Base-by-base conservation (phyloP, 53 echinoderm and acorn worm genomes). In the Zoroaster sp. region DNA sequence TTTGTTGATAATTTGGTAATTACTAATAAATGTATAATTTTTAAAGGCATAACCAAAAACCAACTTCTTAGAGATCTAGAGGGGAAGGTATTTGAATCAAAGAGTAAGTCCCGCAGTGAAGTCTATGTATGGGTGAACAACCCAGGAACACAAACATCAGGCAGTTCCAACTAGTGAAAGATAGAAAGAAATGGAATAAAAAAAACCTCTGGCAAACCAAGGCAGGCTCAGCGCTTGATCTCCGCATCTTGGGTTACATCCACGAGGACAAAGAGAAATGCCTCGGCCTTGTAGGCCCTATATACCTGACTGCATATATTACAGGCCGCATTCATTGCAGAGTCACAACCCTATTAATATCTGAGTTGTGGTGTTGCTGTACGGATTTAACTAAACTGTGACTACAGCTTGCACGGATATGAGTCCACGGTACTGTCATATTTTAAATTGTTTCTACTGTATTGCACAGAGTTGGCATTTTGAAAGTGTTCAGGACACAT, bases 201-300 rank as follows among this genome's bases (percentile, higher is more conserved):
- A 47, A 0, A 12, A 1, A 14, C 35, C 78, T 55, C 78, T 78
- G 78, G 78, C 59, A 20, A 78, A 36, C 39, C 63, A 53, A 52
- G 78, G 54, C 39, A 78, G 9, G 63, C 63, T 59, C 63, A n/a
- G 55, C 46, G 54, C 54, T 78, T 78, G 78, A 55, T 78, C 78
- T 37, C 55, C 2, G 8, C 38, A n/a, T 55, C 63, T 78, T 39
- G 25, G 78, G 39, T 78, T 78, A 78, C 78, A 55, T 54, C 78
- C 78, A 78, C 0, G 6, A 52, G 34, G 36, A 78, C 78, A 78
- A 78, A 55, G 78, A 59, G 37, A 78, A 36, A 55, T 38, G 55
- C 78, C 40, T 45, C 40, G 33, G 1, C 73, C 40, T 5, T n/a
- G 25, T 28, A 15, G 31, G n/a, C n/a, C n/a, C 31, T 65, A 65